Evolutionary conservation across 2,888 invertebrate genomes (phyloP).

Genomic region (Hololepta plana): DNA sequence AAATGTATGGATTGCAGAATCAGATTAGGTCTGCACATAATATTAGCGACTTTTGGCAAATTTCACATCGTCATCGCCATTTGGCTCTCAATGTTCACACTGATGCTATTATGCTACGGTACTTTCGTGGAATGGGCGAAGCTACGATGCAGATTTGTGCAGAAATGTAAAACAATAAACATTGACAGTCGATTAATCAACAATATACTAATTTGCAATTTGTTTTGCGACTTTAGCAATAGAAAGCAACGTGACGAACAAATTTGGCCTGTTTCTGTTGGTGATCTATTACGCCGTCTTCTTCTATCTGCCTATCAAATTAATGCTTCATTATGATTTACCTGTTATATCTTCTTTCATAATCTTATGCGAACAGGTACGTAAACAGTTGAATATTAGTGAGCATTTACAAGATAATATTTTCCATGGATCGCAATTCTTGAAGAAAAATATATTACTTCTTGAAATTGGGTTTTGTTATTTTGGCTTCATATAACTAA

Average conservation of each 20-base stretch:
- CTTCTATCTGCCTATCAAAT: not conserved
- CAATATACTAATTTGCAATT: too few relatives aligned
- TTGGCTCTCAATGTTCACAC: constrained; percentile 33
- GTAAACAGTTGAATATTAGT: too few relatives aligned
- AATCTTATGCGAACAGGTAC: constrained; percentile 1
- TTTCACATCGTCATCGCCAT: constrained; percentile 35
- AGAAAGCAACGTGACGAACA: too few relatives aligned
- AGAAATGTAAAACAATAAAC: not conserved
- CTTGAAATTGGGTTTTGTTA: not conserved
- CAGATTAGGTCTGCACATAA: constrained; percentile 37
- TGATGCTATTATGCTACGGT: constrained; percentile 15
- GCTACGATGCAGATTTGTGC: not conserved
- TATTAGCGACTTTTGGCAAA: constrained; percentile 38
- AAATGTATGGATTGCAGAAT: constrained; percentile 28
- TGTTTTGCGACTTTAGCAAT: too few relatives aligned
- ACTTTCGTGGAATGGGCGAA: not conserved
- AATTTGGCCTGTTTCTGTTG: not conserved
- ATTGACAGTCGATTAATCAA: too few relatives aligned
- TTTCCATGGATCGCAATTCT: not conserved
- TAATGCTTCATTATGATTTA: constrained; percentile 1
- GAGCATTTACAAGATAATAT: not conserved
- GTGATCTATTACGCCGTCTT: not conserved
- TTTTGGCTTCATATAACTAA: constrained; percentile 1
- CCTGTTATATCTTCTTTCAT: not conserved
- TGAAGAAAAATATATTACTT: not conserved